Evolutionary conservation across 2,113 vertebrate genomes (phyloP), one percentile per base, ranked within the genome.

Genomic region (Todiramphus saurophagus): DNA sequence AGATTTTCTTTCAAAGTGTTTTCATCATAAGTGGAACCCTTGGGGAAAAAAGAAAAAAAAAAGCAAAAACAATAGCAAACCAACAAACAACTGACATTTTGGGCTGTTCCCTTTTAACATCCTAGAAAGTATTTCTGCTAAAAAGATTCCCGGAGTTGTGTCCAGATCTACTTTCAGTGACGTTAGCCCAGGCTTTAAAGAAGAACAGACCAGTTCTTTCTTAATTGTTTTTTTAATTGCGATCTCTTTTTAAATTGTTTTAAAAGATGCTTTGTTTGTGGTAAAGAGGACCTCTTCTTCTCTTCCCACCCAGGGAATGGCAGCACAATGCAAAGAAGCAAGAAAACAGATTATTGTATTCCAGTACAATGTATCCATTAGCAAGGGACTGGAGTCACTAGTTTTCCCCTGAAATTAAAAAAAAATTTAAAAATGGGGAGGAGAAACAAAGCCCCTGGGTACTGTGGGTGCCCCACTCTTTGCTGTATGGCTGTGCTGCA

Each of bases 351-450:
- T 78, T 84, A 58, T 39, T 43, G 33, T 88, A 78, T 94, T 92
- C 69, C 59, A 91, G 70, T 50, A 76, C 75, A 81, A 83, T 81
- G 68, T 77, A 66, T 89, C 73, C 89, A 83, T 91, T 93, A 95
- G 55, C 6, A 14, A 88, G 72, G 35, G 25, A 53, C 2, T 7
- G 39, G 33, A 73, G 13, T 53, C 35, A 33, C 35, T 66, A 10
- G 33, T 80, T 91, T 83, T 91, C 83, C 87, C 62, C 39, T 58
- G n/a, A 76, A 46, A 63, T 51, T 80, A 50, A 4, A 35, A 55
- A 55, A 60, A 28, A 93, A 93, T 72, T 13, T 19, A 12, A 63
- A 68, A 35, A 9, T 4, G 23, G 33, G 62, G 30, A 27, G 43
- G 58, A 92, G 75, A 73, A 72, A 39, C 15, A 41, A 64, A 96